These are phyloP conservation scores for Cheilosia impressa DNA, from an alignment of 2,888 invertebrate species.

Conservation along the genomic window DNA sequence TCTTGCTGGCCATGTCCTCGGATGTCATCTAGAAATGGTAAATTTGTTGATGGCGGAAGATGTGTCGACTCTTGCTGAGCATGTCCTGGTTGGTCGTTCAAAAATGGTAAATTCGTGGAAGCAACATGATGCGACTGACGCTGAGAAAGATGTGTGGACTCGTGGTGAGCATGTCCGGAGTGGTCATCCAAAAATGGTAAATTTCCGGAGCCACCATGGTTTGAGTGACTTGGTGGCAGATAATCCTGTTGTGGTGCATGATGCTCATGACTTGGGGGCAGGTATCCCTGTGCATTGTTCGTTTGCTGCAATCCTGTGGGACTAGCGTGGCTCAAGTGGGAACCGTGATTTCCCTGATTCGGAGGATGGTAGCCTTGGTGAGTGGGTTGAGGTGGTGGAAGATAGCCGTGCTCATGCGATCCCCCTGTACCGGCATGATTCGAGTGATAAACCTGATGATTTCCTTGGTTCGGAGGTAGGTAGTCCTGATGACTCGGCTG, in stretches of 20 bases:
- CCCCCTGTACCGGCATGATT: not conserved
- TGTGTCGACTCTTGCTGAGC: no score
- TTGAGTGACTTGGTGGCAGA: conserved; percentile 20
- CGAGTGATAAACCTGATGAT: not conserved
- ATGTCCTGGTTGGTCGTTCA: not conserved
- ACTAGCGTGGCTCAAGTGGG: no score
- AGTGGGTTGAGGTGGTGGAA: not conserved
- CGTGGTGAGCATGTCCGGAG: not conserved
- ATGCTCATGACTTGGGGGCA: no score
- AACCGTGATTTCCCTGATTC: no score
- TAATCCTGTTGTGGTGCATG: conserved; percentile 1
- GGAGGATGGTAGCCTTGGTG: not conserved
- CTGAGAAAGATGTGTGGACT: no score
- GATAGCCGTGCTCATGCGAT: not conserved
- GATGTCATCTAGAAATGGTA: not conserved
- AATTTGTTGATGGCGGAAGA: not conserved
- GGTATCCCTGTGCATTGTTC: no score
- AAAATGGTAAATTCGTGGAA: no score
- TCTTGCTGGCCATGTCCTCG: not conserved
- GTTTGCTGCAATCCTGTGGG: no score
- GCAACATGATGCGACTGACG: no score
- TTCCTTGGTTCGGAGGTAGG: not conserved
- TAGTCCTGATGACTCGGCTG: conserved; percentile 1
- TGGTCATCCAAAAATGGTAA: not conserved
- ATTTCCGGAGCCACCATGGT: not conserved